Percentiles rank a stretch among this genome's conserved stretches.
Evolutionary conservation across 2,113 vertebrate species (phyloP).

Genomic region (Symphodus melops): DNA sequence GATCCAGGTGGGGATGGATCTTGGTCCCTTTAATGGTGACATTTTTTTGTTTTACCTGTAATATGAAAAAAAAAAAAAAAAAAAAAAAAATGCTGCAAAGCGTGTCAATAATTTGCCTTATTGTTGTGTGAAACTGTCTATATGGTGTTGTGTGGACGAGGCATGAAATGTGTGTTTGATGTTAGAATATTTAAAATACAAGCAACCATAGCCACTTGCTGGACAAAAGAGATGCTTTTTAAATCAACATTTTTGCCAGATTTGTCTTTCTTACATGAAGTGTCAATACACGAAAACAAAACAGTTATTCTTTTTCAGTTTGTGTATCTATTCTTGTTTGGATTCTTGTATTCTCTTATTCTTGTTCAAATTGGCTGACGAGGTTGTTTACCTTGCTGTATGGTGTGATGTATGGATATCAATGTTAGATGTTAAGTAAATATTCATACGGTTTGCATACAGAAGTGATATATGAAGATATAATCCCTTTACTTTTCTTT

Average conservation of each 20-base stretch:
- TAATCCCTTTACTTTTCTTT: slow-evolving; percentile 25
- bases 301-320: background rate
- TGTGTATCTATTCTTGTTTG: background rate
- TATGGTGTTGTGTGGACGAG: slow-evolving; percentile 3
- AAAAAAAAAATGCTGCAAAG: background rate
- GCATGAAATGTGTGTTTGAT: slow-evolving; percentile 7
- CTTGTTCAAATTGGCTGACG: background rate
- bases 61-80: background rate
- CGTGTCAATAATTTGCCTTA: background rate
- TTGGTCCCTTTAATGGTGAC: slow-evolving; percentile 28
- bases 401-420: background rate
- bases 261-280: background rate
- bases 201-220: background rate
- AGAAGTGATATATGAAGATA: slow-evolving; percentile 2
- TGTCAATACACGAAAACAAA: background rate
- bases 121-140: background rate
- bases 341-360: too few relatives aligned
- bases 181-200: background rate
- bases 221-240: background rate
- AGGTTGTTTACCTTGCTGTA: background rate
- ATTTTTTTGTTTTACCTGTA: background rate
- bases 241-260: background rate
- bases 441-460: background rate
- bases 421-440: background rate
- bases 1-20: slow-evolving; percentile 9